phyloP scores from a whole-genome alignment of 2,888 invertebrate species.

The Dioctria rufipes region DNA sequence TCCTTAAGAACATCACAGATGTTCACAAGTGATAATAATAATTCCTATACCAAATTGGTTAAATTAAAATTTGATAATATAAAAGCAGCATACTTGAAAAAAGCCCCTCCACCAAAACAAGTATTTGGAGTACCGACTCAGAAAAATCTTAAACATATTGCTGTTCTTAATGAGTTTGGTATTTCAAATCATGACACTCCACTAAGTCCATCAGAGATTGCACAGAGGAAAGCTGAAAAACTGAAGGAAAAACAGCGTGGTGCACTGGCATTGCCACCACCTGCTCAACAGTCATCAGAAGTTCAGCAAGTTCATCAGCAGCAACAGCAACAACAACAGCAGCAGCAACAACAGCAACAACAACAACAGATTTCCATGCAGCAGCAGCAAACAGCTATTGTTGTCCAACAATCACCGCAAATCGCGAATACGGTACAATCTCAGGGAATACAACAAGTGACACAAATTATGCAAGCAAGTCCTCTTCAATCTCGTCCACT shows the following conservation, averaged over 20 bases:
- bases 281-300: constrained; percentile 61
- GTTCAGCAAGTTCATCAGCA: constrained; percentile 70
- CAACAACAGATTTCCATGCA: constrained; percentile 63
- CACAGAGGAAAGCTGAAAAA: constrained; percentile 85
- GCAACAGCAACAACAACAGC: constrained; percentile 73
- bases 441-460: constrained; percentile 61
- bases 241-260: constrained; percentile 86
- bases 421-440: constrained; percentile 56
- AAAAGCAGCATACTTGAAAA: constrained; percentile 81
- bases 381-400: constrained; percentile 66
- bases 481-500: constrained; percentile 65
- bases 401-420: constrained; percentile 59
- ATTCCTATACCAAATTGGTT: constrained; percentile 78
- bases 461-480: constrained; percentile 63
- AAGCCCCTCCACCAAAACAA: constrained; percentile 83
- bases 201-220: constrained; percentile 86
- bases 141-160: constrained; percentile 88
- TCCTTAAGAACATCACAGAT: constrained; percentile 84
- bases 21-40: constrained; percentile 84
- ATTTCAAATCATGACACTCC: constrained; percentile 89
- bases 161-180: constrained; percentile 86
- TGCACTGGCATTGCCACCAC: constrained; percentile 74
- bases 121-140: constrained; percentile 77
- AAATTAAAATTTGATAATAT: constrained; percentile 82
- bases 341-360: constrained; percentile 71